Evolutionary conservation across 2,113 vertebrate genomes (phyloP).

Genomic region (Nansenia antarctica): DNA sequence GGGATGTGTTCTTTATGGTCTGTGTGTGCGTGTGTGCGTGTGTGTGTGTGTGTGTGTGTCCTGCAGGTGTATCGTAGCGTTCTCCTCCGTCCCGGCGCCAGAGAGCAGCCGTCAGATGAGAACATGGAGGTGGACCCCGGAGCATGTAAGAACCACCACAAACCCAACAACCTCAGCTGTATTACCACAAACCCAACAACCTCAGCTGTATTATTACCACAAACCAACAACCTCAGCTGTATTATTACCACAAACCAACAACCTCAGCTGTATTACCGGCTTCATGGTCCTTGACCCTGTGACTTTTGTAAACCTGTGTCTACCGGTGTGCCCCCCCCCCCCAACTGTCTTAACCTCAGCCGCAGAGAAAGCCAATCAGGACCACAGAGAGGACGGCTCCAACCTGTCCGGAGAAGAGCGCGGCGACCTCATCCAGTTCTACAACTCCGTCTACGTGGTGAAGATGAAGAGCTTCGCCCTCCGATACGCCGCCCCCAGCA

Average conservation of each 20-base stretch:
- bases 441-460: slow-evolving; percentile 87
- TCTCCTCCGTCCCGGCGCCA: slow-evolving; percentile 75
- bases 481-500: slow-evolving; percentile 79
- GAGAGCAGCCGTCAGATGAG: slow-evolving; percentile 53
- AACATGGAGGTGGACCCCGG: slow-evolving; percentile 77
- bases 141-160: slow-evolving; percentile 58
- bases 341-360: slow-evolving; percentile 39
- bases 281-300: no score
- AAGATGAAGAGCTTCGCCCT: slow-evolving; percentile 89
- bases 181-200: no score
- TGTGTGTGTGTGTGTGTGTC: slow-evolving; percentile 8
- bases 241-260: no score
- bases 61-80: slow-evolving; percentile 94
- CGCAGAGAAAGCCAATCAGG: slow-evolving; percentile 53
- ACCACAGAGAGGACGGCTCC: neutral
- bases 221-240: no score
- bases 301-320: no score
- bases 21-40: slow-evolving; percentile 10
- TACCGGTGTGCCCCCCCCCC: no score
- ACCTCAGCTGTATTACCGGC: no score
- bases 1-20: neutral
- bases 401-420: slow-evolving; percentile 76
- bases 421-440: slow-evolving; percentile 95
- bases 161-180: no score
- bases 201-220: no score